phyloP scores from a whole-genome alignment of 2,113 vertebrate genomes.

The Cottus gobio region DNA sequence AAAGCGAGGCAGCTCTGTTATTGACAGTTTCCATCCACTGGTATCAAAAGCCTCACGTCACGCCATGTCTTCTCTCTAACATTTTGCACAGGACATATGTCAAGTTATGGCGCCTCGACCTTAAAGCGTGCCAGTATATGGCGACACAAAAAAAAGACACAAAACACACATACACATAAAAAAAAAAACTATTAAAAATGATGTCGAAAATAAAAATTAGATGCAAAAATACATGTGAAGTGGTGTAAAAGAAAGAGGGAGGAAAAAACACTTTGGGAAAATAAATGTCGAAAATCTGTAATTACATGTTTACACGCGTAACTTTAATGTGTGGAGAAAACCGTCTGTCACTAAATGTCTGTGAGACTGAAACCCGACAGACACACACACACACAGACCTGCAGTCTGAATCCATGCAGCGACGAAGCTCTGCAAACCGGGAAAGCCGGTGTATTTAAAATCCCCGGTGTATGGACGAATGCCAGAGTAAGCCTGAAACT shows the following conservation, averaged over 20 bases:
- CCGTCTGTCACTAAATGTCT: neutral
- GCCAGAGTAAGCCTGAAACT: fast-evolving
- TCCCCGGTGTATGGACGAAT: slow-evolving; percentile 24
- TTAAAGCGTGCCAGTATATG: neutral
- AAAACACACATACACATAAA: neutral
- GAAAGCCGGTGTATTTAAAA: slow-evolving; percentile 67
- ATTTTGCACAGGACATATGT: neutral
- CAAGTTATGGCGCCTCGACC: neutral
- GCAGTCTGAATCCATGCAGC: slow-evolving; percentile 25
- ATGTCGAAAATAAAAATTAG: neutral
- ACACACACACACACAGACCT: neutral
- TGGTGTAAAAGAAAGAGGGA: neutral
- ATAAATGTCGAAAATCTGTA: neutral
- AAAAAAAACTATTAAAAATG: neutral
- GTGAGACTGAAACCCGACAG: neutral
- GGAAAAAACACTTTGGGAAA: neutral
- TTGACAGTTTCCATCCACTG: slow-evolving; percentile 48
- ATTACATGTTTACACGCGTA: neutral
- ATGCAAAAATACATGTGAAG: neutral
- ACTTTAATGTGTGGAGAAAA: neutral
- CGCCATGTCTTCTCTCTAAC: neutral
- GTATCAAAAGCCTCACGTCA: neutral
- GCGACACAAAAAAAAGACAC: neutral
- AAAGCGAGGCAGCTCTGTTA: slow-evolving; percentile 18
- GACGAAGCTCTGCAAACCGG: slow-evolving; percentile 41